phyloP scores from a whole-genome alignment of 1,140 invertebrate species.

The Drosophila orena region DNA sequence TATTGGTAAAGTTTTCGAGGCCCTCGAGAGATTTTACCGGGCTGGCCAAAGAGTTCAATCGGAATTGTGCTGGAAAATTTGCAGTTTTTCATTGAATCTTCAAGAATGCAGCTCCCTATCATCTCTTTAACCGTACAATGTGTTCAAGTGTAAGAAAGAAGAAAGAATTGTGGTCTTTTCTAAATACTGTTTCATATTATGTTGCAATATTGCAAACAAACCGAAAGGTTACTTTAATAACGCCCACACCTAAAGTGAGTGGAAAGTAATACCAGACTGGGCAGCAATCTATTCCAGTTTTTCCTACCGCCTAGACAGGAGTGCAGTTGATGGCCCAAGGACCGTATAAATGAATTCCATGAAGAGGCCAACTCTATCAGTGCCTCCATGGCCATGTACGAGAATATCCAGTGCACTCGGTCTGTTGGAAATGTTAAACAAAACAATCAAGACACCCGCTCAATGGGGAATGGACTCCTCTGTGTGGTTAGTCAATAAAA shows the following conservation, averaged over 20 bases:
- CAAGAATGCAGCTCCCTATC: not conserved
- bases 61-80: slow-evolving; percentile 7
- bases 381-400: slow-evolving; percentile 15
- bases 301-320: not conserved
- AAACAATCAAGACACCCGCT: slow-evolving; percentile 65
- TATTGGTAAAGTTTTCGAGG: slow-evolving; percentile 48
- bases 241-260: not conserved
- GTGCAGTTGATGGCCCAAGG: slow-evolving; percentile 9
- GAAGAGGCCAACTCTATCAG: slow-evolving; percentile 16
- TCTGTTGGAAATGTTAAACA: slow-evolving; percentile 59
- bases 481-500: slow-evolving; percentile 79
- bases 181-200: not conserved
- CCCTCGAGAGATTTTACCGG: slow-evolving; percentile 13
- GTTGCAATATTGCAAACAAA: not conserved
- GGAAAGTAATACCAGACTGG: not conserved
- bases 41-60: slow-evolving; percentile 18
- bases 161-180: too few species aligned
- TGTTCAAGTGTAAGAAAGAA: not conserved
- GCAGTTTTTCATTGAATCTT: not conserved
- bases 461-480: slow-evolving; percentile 35
- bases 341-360: slow-evolving; percentile 16
- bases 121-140: not conserved
- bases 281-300: slow-evolving; percentile 5
- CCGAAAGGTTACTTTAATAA: not conserved
- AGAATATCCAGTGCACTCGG: slow-evolving; percentile 15